Evolutionary conservation across 2,888 invertebrate species (phyloP).

Genomic region (Chaitophorus viminalis): DNA sequence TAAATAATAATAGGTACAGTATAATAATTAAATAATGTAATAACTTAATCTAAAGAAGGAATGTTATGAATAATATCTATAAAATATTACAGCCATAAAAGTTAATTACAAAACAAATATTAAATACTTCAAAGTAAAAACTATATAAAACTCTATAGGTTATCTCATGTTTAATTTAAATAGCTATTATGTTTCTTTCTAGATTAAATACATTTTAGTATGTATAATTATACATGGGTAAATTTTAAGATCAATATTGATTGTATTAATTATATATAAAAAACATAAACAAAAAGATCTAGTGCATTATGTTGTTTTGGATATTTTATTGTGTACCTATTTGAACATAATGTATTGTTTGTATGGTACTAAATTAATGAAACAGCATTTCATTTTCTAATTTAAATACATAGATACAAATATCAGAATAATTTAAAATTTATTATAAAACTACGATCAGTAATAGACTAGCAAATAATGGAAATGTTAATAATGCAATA

Average conservation of each 20-base stretch:
- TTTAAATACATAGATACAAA: background rate
- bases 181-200: background rate
- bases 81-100: background rate
- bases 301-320: background rate
- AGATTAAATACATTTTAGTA: too few species aligned
- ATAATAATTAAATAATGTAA: background rate
- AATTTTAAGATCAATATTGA: background rate
- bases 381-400: background rate
- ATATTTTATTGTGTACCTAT: background rate
- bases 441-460: background rate
- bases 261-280: background rate
- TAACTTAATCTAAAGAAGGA: background rate
- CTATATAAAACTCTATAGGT: background rate
- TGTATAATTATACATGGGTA: background rate
- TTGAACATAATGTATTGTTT: background rate
- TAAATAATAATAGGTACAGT: background rate
- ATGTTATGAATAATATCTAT: background rate
- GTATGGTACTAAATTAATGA: background rate
- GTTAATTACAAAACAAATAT: background rate
- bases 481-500: background rate
- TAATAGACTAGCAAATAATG: constrained; percentile 28
- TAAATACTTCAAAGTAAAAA: background rate
- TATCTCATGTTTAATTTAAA: background rate
- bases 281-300: background rate
- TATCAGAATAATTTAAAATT: background rate